Conservation (phyloP, 2,797 vertebrate species). For the Anableps anableps region DNA sequence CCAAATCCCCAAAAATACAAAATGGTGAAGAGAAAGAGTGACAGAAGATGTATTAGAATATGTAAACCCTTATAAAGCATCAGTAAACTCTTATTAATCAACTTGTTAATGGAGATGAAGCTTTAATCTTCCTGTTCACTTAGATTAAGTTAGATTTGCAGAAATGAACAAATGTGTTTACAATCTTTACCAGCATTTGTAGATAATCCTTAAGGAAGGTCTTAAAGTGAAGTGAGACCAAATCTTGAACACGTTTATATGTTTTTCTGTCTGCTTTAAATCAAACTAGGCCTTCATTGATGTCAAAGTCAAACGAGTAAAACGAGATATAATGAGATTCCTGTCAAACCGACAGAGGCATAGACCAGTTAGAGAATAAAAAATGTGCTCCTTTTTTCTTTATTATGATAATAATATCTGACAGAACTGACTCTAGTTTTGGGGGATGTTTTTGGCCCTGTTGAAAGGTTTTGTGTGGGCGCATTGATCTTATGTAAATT, state of each 20-base stretch:
- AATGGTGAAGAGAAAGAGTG: background rate
- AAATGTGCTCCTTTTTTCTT: background rate
- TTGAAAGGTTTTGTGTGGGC: slow-evolving; percentile 32
- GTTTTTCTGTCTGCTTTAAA: background rate
- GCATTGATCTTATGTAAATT: slow-evolving; percentile 29
- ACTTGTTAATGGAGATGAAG: background rate
- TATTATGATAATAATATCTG: background rate
- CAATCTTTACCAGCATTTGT: background rate
- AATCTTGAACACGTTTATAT: background rate
- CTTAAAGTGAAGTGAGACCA: background rate
- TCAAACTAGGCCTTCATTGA: background rate
- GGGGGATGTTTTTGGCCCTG: background rate
- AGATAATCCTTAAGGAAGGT: background rate
- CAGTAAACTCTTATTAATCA: background rate
- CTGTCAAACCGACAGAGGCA: background rate
- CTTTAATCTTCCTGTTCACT: background rate
- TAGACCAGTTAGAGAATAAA: background rate
- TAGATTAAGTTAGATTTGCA: background rate
- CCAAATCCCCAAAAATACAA: background rate
- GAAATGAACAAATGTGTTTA: background rate
- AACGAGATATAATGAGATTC: background rate
- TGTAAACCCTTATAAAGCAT: background rate
- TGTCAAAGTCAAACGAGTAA: background rate
- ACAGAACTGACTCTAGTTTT: background rate
- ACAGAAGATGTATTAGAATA: background rate